Evolutionary conservation across 2,888 invertebrate species (phyloP), one percentile per base, ranked within the genome.

Genomic region (Incurvaria masculella): DNA sequence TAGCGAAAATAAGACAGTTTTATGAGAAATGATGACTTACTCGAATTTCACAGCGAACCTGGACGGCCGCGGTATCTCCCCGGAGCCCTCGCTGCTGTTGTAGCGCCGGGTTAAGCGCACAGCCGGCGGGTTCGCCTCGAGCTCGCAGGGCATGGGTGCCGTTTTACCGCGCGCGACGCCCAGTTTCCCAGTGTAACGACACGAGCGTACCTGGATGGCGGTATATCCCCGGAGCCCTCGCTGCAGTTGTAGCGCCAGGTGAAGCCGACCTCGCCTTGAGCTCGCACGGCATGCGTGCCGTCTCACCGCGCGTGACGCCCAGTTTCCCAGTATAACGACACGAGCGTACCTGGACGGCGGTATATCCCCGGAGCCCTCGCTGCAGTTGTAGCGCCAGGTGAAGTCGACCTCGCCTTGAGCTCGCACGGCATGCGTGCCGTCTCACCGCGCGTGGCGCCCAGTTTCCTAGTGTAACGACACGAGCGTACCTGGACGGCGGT

Each of bases 301-400:
- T 80, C 65, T 90, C 89, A 53, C 85, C 83, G 16, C 87, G 75
- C 11, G 86, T 89, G n/a, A 87, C 85, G 21, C 88, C 89, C n/a
- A n/a, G n/a, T n/a, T n/a, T n/a, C n/a, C n/a, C n/a, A n/a, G n/a
- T n/a, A n/a, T n/a, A n/a, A n/a, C n/a, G n/a, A n/a, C n/a, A n/a
- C n/a, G n/a, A n/a, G n/a, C 33, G 11, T 14, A 33, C 33, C 33
- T 41, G 11, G 41, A 5, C 17, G 41, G 41, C 3, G 41, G 41
- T 4, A 41, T 41, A 4, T 41, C 41, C 2, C 41, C 41, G 21
- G 8, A 20, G 19, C 19, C 11, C 21, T 41, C 41, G 19, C 8
- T 41, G 8, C 10, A 16, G 21, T 41, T 41, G 41, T 20, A 41
- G 10, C 18, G 27, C 44, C 44, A 48, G 4, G 81, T 78, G 69